Base-by-base conservation (phyloP, 2,113 vertebrate species). In the Chloropsis hardwickii region DNA sequence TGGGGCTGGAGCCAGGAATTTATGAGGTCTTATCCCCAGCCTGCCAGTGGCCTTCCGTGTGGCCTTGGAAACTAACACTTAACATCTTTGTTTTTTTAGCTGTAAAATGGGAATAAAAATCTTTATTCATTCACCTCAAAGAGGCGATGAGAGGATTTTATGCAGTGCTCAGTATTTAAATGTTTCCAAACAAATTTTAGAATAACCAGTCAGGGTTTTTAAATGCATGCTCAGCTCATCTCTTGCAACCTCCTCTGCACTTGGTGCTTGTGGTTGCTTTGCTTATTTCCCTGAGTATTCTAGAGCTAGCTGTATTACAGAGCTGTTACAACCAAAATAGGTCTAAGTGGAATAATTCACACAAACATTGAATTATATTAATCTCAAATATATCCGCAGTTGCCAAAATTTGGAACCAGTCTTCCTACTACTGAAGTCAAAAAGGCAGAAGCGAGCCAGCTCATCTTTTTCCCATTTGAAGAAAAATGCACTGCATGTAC, bases 71-170 rank as follows among this genome's bases (percentile, higher is more conserved):
- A 92, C 81, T 88, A 96, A 91, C 37, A 42, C 71, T 87, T 95
- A 94, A 28, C 10, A 3, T 86, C 67, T 81, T 93, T 61, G 69
- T 2, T 48, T 58, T 96, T 91, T 90, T 79, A 95, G 82, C 90
- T 90, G 72, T 91, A 87, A 91, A 97, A 86, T 56, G 84, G 86
- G 21, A 96, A 96, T 93, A 96, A 96, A 77, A 83, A 92, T 80
- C 92, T 95, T 97, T 93, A 96, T 92, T 96, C 92, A 87, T 91
- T 64, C 69, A 96, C 92, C 92, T 96, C 92, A 92, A 92, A 97
- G 90, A 95, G 85, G 92, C 2, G 76, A 94, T 94, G 94, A 95
- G 94, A 97, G 92, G 64, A 86, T 92, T 95, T 96, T 95, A 94
- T 88, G 88, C 76, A 73, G 93, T 51, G 85, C 72, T 94, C 61